Evolutionary conservation across 1,140 invertebrate genomes (phyloP), one percentile per base, ranked within the genome.

Genomic region (Metopolophium dirhodum): DNA sequence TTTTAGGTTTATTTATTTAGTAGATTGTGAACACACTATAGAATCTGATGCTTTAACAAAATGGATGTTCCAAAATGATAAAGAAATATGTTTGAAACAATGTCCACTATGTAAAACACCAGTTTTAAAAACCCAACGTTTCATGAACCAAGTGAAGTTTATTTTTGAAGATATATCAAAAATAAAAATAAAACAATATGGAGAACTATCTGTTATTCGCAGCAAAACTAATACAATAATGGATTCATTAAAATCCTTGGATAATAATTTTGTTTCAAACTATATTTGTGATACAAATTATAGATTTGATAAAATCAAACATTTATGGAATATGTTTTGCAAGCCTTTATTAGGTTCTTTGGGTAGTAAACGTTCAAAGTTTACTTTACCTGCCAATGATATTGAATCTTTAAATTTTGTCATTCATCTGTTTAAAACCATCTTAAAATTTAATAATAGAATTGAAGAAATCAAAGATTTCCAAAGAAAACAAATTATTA

Each of bases 71-170:
- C 94, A 93, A 47, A 94, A 95, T 14, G 92, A 95, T 3, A 94
- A 95, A 57, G 94, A 95, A 91, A 96, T 97, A 87, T 94, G 95
- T n/a, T 95, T 96, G 93, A 96, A 96, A 94, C 91, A 94, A 2
- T 97, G 97, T 95, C 97, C 97, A 14, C 95, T 95, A 94, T 97
- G 97, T 94, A 96, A 96, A 93, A 96, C 96, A 30, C 95, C 96
- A 0, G 96, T 97, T n/a, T 95, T 96, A 47, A 96, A 96, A 94
- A 97, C 96, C 1, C 94, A 95, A 23, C 95, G 97, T 41, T 97
- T 96, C 94, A 96, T 96, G 93, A 95, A 96, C 93, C 94, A 96
- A 14, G 95, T 97, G 1, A 97, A 97, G 94, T 85, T 94, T 47
- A 95, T 95, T 54, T 95, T 96, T 26, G 94, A 95, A 82, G 96